Conservation (phyloP, 2,113 vertebrate species). For the Oncorhynchus mykiss region DNA sequence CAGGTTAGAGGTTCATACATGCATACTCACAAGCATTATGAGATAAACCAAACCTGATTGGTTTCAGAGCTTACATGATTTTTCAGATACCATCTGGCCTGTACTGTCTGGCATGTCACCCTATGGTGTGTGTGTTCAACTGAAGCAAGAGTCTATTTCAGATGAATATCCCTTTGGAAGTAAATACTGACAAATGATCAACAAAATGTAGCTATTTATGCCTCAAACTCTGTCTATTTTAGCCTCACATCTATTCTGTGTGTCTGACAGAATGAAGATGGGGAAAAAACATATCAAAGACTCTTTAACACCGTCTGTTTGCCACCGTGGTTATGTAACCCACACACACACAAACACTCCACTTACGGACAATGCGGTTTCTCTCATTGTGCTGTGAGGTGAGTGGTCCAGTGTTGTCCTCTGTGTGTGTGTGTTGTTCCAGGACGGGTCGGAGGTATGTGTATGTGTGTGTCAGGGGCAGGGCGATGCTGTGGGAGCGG, state of each 20-base stretch:
- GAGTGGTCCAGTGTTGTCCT: slow-evolving; percentile 62
- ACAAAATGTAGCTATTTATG: neutral
- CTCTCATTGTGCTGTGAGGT: slow-evolving; percentile 79
- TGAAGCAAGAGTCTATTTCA: neutral
- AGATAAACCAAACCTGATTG: too few relatives aligned
- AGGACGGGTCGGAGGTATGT: slow-evolving; percentile 61
- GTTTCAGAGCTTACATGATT: too few relatives aligned
- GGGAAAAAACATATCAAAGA: too few relatives aligned
- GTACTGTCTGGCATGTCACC: neutral
- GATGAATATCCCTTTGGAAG: neutral
- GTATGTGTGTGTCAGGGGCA: slow-evolving; percentile 63
- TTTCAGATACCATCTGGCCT: too few relatives aligned
- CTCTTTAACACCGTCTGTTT: neutral
- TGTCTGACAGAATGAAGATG: neutral
- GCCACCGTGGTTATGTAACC: neutral
- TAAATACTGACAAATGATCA: neutral
- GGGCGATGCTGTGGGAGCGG: slow-evolving; percentile 72
- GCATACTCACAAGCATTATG: neutral
- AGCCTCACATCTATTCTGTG: neutral
- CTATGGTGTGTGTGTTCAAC: too few relatives aligned
- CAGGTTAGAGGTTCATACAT: slow-evolving; percentile 5
- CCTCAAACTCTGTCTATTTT: too few relatives aligned
- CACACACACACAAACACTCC: neutral
- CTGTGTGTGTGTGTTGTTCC: slow-evolving; percentile 66
- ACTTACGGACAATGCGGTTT: slow-evolving; percentile 81